These are phyloP conservation scores for Imbricaverruca yamaguchii DNA, from an alignment of 2,888 invertebrate genomes.

Conservation along the genomic window DNA sequence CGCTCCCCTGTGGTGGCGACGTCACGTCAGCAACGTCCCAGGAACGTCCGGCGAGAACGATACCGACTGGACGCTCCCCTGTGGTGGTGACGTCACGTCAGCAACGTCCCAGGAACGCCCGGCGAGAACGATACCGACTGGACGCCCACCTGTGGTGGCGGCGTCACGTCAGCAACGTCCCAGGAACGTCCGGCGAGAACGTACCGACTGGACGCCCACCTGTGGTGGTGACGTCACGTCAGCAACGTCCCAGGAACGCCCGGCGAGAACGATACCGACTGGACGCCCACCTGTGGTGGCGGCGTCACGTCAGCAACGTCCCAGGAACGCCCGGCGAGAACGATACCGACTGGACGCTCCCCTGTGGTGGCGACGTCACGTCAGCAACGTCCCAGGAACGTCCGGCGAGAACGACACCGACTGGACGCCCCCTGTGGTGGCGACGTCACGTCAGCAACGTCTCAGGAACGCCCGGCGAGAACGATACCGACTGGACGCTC, in stretches of 20 bases:
- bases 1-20: constrained; percentile 54
- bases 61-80: constrained; percentile 72
- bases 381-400: constrained; percentile 38
- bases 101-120: constrained; percentile 45
- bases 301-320: too few species aligned
- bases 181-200: constrained; percentile 61
- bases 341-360: constrained; percentile 66
- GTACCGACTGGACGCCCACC: constrained; percentile 74
- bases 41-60: constrained; percentile 65
- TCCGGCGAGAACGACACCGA: constrained; percentile 72
- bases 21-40: too few species aligned
- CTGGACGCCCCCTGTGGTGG: constrained; percentile 59
- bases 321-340: constrained; percentile 61
- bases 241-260: constrained; percentile 45
- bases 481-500: constrained; percentile 66
- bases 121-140: constrained; percentile 74
- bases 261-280: constrained; percentile 70
- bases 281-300: constrained; percentile 59
- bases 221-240: constrained; percentile 39
- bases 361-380: constrained; percentile 47
- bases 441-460: too few species aligned
- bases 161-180: too few species aligned
- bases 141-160: constrained; percentile 56
- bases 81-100: constrained; percentile 29
- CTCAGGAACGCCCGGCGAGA: constrained; percentile 57